Base-by-base conservation (phyloP, 2,113 vertebrate species). In the Mastomys natalensis region DNA sequence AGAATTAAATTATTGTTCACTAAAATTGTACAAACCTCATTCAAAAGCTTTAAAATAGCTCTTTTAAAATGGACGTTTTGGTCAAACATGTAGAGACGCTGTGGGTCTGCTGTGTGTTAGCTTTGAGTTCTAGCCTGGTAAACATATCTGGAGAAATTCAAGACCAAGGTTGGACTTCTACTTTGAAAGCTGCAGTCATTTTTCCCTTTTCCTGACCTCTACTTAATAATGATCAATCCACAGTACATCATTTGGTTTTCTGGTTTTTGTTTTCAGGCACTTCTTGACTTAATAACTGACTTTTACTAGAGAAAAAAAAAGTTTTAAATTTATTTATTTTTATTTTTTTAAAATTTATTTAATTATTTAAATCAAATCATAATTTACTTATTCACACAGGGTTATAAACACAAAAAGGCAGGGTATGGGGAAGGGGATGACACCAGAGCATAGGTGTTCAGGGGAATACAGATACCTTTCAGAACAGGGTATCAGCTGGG, bases 1-100 rank as follows among this genome's bases (percentile, higher is more conserved):
- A 90, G 93, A 90, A 92, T 95, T 93, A 90, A 93, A 91, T 66
- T 94, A 89, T 89, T 97, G 16, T 37, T 91, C 82, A 89, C 60
- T 58, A 96, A 94, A 97, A 91, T 89, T 76, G 21, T 51, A 64
- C 60, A 89, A 37, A 90, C 96, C 48, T 92, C 43, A 94, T 93
- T 48, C 73, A n/a, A 96, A 90, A 89, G 34, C 40, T 95, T 97
- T 94, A 94, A 92, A 97, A 90, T 90, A 8, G 11, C 7, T 93
- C 70, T 48, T 93, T 96, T 26, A 95, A 89, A 82, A 95, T 24
- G 12, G 80, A 26, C 68, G 73, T 87, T 96, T 87, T 37, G 88
- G 66, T 45, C 1, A 92, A 86, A 24, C 60, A 29, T 81, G 77
- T 24, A 96, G 43, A 66, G 3, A 66, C 85, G 62, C 37, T 0